These are phyloP conservation scores for Mayetiola destructor DNA, from an alignment of 2,888 invertebrate species.

Conservation along the genomic window DNA sequence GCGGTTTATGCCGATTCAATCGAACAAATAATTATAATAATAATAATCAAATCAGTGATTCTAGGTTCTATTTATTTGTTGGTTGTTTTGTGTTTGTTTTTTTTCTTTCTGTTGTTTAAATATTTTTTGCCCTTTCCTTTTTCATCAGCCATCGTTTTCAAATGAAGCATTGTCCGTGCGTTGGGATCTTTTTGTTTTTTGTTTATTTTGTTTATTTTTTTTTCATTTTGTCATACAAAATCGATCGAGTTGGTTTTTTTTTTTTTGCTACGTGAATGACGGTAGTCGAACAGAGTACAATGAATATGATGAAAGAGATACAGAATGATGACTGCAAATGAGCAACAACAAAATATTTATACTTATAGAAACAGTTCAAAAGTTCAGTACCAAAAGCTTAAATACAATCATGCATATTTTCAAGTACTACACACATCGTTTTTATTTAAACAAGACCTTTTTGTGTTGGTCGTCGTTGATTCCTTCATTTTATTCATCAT, in stretches of 20 bases:
- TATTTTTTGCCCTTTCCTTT: background rate
- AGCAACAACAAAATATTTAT: background rate
- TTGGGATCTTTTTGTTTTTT: no score
- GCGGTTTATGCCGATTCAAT: constrained; percentile 8
- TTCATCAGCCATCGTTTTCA: no score
- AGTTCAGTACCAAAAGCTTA: background rate
- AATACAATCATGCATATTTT: background rate
- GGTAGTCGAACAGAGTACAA: no score
- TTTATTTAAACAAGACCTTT: background rate
- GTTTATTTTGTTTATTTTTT: no score
- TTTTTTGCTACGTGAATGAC: no score
- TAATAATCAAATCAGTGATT: constrained; percentile 11
- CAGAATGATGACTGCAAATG: background rate
- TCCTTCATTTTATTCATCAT: constrained; percentile 2
- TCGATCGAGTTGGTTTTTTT: no score
- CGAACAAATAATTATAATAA: constrained; percentile 8
- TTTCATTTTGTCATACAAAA: no score
- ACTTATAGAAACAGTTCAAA: constrained; percentile 5
- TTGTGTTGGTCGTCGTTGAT: background rate
- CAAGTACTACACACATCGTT: background rate
- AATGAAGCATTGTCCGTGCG: no score
- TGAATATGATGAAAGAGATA: no score
- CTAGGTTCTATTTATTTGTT: background rate
- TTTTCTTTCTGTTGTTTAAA: background rate
- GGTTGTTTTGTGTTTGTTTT: background rate